Percentiles rank a stretch among this genome's conserved stretches.
phyloP scores from a whole-genome alignment of 2,888 invertebrate genomes.

The Magallana nippona region DNA sequence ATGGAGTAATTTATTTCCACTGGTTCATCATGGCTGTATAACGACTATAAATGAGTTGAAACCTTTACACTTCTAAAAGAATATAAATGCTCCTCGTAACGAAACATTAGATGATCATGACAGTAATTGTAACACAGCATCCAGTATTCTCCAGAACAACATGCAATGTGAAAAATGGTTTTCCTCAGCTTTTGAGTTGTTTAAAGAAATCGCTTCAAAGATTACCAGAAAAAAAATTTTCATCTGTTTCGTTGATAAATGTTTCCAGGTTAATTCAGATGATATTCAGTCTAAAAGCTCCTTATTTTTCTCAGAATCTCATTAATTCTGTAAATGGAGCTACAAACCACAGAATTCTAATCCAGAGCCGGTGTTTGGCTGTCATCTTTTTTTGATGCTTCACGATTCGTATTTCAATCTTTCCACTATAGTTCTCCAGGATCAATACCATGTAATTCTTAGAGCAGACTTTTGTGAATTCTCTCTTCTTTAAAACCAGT shows the following conservation, averaged over 20 bases:
- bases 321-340: slow-evolving; percentile 27
- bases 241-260: slow-evolving; percentile 19
- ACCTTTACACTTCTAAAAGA: background rate
- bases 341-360: slow-evolving; percentile 13
- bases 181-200: slow-evolving; percentile 2
- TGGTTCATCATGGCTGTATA: background rate
- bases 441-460: slow-evolving; percentile 30
- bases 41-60: background rate
- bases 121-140: background rate
- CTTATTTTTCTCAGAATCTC: slow-evolving; percentile 19
- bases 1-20: background rate
- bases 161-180: background rate
- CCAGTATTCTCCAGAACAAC: background rate
- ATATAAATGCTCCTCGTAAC: background rate
- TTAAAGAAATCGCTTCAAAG: background rate
- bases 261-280: slow-evolving; percentile 32
- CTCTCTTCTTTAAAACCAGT: background rate
- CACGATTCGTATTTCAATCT: slow-evolving; percentile 27
- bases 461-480: slow-evolving; percentile 8
- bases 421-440: slow-evolving; percentile 1
- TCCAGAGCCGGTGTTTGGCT: slow-evolving; percentile 12
- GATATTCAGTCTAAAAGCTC: background rate
- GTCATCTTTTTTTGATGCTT: slow-evolving; percentile 34
- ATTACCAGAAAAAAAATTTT: background rate
- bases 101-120: background rate